Percentiles rank a stretch among this genome's conserved stretches.
phyloP scores from a whole-genome alignment of 2,113 vertebrate genomes.

The Microcebus jonahi region DNA sequence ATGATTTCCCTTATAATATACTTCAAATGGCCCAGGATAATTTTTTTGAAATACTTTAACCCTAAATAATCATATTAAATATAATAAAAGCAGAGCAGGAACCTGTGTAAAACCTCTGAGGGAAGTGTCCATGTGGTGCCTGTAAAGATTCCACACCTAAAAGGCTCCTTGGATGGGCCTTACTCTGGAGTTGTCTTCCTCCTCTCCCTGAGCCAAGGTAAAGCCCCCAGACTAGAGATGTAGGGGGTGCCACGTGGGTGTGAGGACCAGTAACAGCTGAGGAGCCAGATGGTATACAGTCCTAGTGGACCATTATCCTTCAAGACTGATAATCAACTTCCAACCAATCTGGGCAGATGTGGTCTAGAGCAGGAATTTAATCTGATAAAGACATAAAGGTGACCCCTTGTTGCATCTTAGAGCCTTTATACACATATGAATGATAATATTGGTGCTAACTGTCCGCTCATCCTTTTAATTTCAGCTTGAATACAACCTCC shows the following conservation, averaged over 20 bases:
- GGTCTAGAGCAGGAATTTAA: constrained; percentile 2
- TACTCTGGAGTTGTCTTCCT: neutral
- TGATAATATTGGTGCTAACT: neutral
- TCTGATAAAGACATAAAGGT: constrained; percentile 16
- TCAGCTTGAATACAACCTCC: constrained; percentile 25
- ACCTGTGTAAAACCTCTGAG: neutral
- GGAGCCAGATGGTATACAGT: neutral
- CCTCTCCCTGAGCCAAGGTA: neutral
- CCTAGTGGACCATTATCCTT: neutral
- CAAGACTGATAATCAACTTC: neutral
- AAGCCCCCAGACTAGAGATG: neutral
- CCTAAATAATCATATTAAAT: constrained; percentile 21
- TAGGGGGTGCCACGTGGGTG: neutral
- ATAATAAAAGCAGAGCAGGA: constrained; percentile 4
- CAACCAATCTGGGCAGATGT: neutral
- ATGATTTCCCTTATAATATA: constrained; percentile 19
- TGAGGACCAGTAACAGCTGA: neutral
- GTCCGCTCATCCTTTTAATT: constrained; percentile 37
- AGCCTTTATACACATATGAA: neutral
- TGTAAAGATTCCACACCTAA: neutral
- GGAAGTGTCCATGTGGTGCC: neutral
- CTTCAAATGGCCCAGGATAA: neutral
- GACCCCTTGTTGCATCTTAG: neutral
- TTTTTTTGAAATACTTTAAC: constrained; percentile 13
- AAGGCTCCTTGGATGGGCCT: neutral